Conservation (phyloP, 2,113 vertebrate genomes). For the Brienomyrus brachyistius region DNA sequence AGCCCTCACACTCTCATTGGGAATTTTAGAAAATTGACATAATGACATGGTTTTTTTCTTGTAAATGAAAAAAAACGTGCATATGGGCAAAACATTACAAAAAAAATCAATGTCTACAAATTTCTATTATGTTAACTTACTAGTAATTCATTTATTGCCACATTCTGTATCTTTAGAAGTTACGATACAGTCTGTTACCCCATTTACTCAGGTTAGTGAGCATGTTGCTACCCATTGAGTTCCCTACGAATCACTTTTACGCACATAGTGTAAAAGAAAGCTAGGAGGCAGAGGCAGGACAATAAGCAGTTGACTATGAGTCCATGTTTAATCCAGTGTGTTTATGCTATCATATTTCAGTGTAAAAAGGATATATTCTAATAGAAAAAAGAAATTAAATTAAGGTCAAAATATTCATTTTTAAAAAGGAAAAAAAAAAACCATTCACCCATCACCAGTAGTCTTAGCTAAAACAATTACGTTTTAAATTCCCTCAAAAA, state of each 20-base stretch:
- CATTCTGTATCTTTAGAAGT: not conserved
- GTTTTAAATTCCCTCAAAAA: conserved; percentile 58
- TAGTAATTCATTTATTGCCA: not conserved
- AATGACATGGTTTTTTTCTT: not conserved
- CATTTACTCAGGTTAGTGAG: not conserved
- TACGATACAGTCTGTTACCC: not conserved
- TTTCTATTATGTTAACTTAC: not conserved
- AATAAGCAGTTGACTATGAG: conserved; percentile 69
- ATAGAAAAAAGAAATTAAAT: conserved; percentile 54
- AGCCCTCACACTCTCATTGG: not conserved
- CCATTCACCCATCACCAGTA: conserved; percentile 61
- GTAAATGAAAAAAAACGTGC: not conserved
- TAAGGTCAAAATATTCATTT: conserved; percentile 56
- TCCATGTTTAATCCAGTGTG: conserved; percentile 71
- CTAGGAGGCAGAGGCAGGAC: conserved; percentile 41
- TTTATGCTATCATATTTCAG: conserved; percentile 67
- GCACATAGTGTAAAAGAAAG: conserved; percentile 31
- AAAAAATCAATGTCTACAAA: not conserved
- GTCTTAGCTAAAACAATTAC: conserved; percentile 66
- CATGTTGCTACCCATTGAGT: not conserved
- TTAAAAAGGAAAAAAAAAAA: conserved; percentile 51
- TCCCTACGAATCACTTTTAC: not conserved
- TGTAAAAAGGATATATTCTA: conserved; percentile 69
- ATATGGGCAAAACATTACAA: not conserved
- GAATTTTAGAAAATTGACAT: not conserved